These are phyloP conservation scores for Cerastis leucographa DNA, from an alignment of 2,888 invertebrate species.

Conservation along the genomic window DNA sequence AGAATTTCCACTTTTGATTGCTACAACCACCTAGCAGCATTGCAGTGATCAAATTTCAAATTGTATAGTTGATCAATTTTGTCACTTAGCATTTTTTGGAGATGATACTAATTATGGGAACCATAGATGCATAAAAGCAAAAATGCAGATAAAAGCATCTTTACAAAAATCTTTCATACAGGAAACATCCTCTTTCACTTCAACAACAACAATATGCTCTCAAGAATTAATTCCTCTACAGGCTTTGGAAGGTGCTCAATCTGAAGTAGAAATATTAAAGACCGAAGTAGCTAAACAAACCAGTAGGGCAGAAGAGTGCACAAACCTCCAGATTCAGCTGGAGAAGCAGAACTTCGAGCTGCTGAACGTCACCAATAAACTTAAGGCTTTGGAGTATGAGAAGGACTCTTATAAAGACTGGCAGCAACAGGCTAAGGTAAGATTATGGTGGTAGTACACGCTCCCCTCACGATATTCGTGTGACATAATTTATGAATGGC, in stretches of 20 bases:
- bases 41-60: not conserved
- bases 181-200: not conserved
- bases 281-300: conserved; percentile 82
- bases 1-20: not conserved
- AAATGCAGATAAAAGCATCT: not conserved
- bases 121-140: not conserved
- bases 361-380: conserved; percentile 82
- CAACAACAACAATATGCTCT: not conserved
- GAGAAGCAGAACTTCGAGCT: conserved; percentile 86
- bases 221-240: conserved; percentile 51
- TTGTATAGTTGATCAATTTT: not conserved
- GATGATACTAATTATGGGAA: not conserved
- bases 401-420: conserved; percentile 88
- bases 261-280: conserved; percentile 89
- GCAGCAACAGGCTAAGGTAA: conserved; percentile 88
- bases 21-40: not conserved
- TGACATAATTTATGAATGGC: no score
- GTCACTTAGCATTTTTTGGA: not conserved
- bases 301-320: conserved; percentile 82
- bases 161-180: not conserved
- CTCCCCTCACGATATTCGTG: no score
- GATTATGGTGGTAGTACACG: conserved; percentile 69
- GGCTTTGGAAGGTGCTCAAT: conserved; percentile 90
- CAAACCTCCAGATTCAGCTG: conserved; percentile 78
- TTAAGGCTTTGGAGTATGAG: conserved; percentile 87